Percentiles rank a stretch among this genome's conserved stretches.
phyloP scores from a whole-genome alignment of 2,113 vertebrate species.

The Tetrao urogallus region DNA sequence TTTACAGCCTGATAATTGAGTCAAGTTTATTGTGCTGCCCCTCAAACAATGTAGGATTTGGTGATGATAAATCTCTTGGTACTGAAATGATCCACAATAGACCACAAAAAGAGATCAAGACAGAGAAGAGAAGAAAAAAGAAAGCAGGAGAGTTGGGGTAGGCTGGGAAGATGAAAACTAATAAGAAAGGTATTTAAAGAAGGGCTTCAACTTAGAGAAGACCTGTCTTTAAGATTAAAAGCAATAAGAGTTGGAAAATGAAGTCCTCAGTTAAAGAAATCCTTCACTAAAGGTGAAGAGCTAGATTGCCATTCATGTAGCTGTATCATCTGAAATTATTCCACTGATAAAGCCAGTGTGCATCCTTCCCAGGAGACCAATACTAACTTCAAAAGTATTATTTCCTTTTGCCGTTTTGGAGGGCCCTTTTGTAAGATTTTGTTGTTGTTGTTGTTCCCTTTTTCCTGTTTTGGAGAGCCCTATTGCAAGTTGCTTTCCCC shows the following conservation, averaged over 20 bases:
- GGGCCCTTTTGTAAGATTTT: not conserved
- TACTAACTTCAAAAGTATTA: slow-evolving; percentile 51
- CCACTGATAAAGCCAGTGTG: slow-evolving; percentile 69
- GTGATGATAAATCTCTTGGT: slow-evolving; percentile 54
- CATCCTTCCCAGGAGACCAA: slow-evolving; percentile 49
- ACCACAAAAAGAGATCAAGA: not conserved
- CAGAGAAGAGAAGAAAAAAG: not conserved
- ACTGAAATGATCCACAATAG: slow-evolving; percentile 38
- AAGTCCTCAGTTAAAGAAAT: slow-evolving; percentile 59
- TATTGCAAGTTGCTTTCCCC: not conserved
- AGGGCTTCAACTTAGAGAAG: not conserved
- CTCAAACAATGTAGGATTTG: slow-evolving; percentile 57
- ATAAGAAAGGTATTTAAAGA: slow-evolving; percentile 49
- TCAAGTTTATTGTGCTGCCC: slow-evolving; percentile 67
- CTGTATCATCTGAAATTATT: slow-evolving; percentile 74
- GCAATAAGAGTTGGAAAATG: slow-evolving; percentile 30
- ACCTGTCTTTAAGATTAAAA: slow-evolving; percentile 14
- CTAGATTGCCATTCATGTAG: slow-evolving; percentile 74
- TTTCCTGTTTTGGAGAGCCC: slow-evolving; percentile 10
- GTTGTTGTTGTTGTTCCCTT: too few species aligned
- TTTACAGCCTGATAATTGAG: slow-evolving; percentile 77
- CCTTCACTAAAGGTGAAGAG: slow-evolving; percentile 64
- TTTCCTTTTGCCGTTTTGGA: slow-evolving; percentile 64
- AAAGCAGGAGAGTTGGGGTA: not conserved
- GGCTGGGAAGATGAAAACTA: slow-evolving; percentile 22